Evolutionary conservation across 2,113 vertebrate genomes (phyloP), one percentile per base, ranked within the genome.

Genomic region (Hirundichthys speculiger): DNA sequence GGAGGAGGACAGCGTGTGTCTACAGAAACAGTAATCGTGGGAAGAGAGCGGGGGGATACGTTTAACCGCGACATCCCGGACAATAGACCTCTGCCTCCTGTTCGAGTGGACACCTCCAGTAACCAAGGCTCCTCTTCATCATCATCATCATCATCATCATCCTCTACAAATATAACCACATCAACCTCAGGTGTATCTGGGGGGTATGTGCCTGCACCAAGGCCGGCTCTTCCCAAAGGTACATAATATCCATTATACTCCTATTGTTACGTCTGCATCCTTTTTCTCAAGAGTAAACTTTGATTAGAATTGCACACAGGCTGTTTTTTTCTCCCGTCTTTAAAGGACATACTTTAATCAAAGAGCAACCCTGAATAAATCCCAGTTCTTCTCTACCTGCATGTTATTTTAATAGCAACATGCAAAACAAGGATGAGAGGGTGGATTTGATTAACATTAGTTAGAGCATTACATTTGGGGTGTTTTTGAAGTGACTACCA

Each of bases 181-280:
- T 62, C 82, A 34, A 78, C 84, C 60, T 64, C 89, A 13, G 55
- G 66, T 59, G 81, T 46, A 18, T 69, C 88, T 14, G 66, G 73
- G 4, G 46, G 69, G 9, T 38, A 71, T 11, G 66, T 79, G 2
- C 80, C 90, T 22, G 48, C 54, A 11, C 56, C 71, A 2, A 80
- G 67, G 50, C 89, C 87, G 4, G 64, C 75, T 18, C 90, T 89
- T 40, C 92, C 93, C 41, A 90, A 90, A 92, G 92, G 92, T 94
- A 88, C 51, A 62, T 8, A 14, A 13, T 5, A 18, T 45, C 7
- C 0, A 6, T 34, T 10, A 12, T 0, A 47, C 18, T 34, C 4
- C 25, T 43, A 10, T 15, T 4, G 4, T 21, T 42, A 22, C 13
- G 13, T 39, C n/a, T 38, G 2, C 18, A 5, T 13, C 16, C 11